Conservation (phyloP, 35 echinoderm and acorn worm genomes). For the Patiria miniata region DNA sequence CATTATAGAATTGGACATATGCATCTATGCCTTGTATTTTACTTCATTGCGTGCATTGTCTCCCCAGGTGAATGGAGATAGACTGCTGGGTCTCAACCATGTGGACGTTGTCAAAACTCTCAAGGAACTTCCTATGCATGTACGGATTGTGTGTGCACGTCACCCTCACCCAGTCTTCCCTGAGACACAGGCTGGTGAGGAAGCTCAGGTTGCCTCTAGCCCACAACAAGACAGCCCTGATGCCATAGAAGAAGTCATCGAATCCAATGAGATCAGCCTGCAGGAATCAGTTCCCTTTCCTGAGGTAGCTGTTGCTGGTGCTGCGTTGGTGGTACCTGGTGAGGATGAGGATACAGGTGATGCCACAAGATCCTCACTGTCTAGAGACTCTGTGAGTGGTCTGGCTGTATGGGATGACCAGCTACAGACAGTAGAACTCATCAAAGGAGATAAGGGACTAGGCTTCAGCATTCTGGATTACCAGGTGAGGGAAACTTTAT, state of each 20-base stretch:
- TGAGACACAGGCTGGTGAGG: constrained; percentile 3
- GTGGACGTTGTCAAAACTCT: constrained; percentile 90
- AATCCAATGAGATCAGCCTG: background rate
- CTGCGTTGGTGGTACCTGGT: too few relatives aligned
- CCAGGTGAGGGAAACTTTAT: constrained; percentile 45
- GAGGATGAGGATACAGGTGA: background rate
- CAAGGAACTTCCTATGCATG: constrained; percentile 77
- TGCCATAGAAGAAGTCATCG: constrained; percentile 15
- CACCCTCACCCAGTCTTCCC: constrained; percentile 60
- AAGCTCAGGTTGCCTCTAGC: constrained; percentile 20
- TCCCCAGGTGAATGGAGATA: constrained; percentile 77
- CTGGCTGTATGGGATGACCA: constrained; percentile 88
- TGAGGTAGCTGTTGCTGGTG: too few relatives aligned
- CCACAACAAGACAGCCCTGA: background rate
- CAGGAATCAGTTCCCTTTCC: background rate
- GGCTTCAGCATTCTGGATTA: constrained; percentile 99
- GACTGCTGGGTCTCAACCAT: constrained; percentile 86
- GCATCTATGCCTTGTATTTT: too few relatives aligned
- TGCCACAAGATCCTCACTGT: constrained; percentile 24
- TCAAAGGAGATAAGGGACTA: constrained; percentile 84
- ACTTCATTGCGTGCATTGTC: too few relatives aligned
- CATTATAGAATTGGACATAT: too few relatives aligned
- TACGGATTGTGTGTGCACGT: constrained; percentile 77
- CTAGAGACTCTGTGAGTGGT: constrained; percentile 64
- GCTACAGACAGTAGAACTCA: constrained; percentile 55